Conservation (phyloP, 2,113 vertebrate genomes). For the Eublepharis macularius region DNA sequence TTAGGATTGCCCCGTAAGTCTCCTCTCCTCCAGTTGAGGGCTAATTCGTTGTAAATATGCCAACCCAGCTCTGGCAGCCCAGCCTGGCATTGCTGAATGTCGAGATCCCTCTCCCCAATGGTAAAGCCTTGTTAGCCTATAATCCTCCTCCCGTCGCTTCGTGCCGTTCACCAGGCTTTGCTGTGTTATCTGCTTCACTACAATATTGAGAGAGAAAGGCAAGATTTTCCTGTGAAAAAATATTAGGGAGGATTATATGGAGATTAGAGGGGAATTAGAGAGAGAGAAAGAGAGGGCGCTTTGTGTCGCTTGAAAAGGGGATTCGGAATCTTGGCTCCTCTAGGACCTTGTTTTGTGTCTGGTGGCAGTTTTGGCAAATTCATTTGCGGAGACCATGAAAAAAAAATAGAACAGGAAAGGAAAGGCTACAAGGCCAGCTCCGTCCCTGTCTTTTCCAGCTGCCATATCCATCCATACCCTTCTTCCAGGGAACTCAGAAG, state of each 20-base stretch:
- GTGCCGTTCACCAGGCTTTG: conserved; percentile 44
- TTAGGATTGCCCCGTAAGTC: too few relatives aligned
- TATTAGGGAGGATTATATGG: conserved; percentile 63
- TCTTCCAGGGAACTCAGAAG: too few relatives aligned
- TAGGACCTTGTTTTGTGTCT: background rate
- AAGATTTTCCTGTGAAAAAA: conserved; percentile 55
- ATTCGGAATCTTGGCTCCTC: background rate
- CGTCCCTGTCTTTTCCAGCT: too few relatives aligned
- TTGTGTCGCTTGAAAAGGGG: background rate
- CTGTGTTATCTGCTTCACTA: conserved; percentile 61
- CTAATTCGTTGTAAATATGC: background rate
- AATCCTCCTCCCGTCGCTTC: conserved; percentile 57
- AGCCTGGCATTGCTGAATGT: conserved; percentile 13
- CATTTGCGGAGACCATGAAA: background rate
- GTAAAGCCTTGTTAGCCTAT: conserved; percentile 43
- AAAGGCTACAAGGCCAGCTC: background rate
- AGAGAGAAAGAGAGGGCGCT: background rate
- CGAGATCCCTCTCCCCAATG: background rate
- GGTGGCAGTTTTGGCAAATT: background rate
- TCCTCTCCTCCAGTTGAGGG: background rate
- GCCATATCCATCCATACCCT: too few relatives aligned
- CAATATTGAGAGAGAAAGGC: conserved; percentile 42
- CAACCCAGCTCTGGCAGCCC: background rate
- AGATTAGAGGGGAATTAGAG: conserved; percentile 53
- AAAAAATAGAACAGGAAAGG: background rate